Evolutionary conservation across 2,888 invertebrate genomes (phyloP), one percentile per base, ranked within the genome.

Genomic region (Euplagia quadripunctaria): DNA sequence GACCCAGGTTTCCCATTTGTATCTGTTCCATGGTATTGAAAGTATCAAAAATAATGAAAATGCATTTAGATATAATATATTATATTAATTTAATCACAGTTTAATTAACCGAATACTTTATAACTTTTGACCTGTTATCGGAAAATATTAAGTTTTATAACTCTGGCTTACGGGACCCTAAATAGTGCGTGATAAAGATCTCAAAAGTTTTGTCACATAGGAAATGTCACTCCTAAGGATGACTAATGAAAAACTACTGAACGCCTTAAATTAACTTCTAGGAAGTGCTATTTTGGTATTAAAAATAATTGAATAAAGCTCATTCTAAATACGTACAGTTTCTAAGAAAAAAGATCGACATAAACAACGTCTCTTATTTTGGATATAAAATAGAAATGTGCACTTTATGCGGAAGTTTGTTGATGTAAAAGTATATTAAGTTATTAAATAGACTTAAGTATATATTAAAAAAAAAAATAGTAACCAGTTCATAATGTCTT

Each of bases 211-310:
- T 52, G 58, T 58, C 58, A 58, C 41, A 65, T 17, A 20, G 63
- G 43, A 68, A 55, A 64, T 64, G 52, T 64, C 68, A 64, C 64
- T 20, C 46, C 70, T 74, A 63, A 67, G 17, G 67, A 70, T 70
- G 73, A 74, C 73, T 63, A 74, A 70, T 74, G 65, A 43, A 67
- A 70, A 70, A 66, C 7, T 67, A 42, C n/a, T 49, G 16, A 43
- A 20, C 49, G 46, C 46, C 51, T 52, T 67, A 42, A 71, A 74
- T 76, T 70, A 64, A 58, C n/a, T 83, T 82, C 81, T 68, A 58
- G 68, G 83, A 81, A 82, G 16, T 16, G 61, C 71, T 81, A 76
- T 76, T 78, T 78, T 72, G 14, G 67, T 58, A 14, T 42, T 14
- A 64, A 64, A 70, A 49, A 63, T 71, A 58, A 79, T 52, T 69